Conservation (phyloP, 2,797 vertebrate genomes). For the Clamator glandarius region DNA sequence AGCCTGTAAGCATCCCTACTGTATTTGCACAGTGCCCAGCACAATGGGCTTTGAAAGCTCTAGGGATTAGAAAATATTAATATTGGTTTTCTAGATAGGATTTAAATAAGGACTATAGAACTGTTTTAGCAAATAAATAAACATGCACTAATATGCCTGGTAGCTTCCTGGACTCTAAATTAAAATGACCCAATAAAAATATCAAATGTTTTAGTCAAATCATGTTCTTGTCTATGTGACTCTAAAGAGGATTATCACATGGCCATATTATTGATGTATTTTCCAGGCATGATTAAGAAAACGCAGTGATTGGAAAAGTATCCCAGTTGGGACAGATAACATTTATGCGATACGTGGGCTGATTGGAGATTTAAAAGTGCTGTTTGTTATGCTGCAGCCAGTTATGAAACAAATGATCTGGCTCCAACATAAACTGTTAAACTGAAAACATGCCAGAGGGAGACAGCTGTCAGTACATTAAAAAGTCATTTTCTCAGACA, state of each 20-base stretch:
- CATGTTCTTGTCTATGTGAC: neutral
- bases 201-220: neutral
- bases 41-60: neutral
- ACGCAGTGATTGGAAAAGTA: slow-evolving; percentile 36
- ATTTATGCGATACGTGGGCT: slow-evolving; percentile 36
- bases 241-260: neutral
- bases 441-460: slow-evolving; percentile 75
- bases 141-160: slow-evolving; percentile 18
- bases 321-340: slow-evolving; percentile 34
- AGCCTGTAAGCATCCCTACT: neutral
- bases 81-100: neutral
- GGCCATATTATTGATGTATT: neutral
- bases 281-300: slow-evolving; percentile 54
- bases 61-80: neutral
- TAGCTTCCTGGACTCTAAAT: slow-evolving; percentile 7
- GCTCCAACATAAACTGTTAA: slow-evolving; percentile 76
- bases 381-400: slow-evolving; percentile 67
- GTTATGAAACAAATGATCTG: slow-evolving; percentile 77
- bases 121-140: slow-evolving; percentile 60
- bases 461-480: slow-evolving; percentile 79
- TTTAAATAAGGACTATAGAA: neutral
- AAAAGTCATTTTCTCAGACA: slow-evolving; percentile 77
- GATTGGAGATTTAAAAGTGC: slow-evolving; percentile 59
- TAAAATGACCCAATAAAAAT: slow-evolving; percentile 7
- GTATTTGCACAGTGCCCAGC: neutral